phyloP scores from a whole-genome alignment of 2,797 vertebrate species.

The Rhinichthys osculus region DNA sequence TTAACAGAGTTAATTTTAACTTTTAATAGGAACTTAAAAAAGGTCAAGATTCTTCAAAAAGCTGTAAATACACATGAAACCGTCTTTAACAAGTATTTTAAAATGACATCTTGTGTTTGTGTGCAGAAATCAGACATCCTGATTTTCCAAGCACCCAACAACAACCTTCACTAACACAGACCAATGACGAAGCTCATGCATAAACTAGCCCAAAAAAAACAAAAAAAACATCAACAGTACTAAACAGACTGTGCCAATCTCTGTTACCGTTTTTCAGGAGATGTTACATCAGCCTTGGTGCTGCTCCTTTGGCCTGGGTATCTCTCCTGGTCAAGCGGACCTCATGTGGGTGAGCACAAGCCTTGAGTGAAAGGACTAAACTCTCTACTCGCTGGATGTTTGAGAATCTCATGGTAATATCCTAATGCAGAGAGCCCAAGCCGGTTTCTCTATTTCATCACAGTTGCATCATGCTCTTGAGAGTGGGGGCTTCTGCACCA shows the following conservation, averaged over 20 bases:
- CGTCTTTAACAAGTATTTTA: background rate
- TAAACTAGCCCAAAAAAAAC: slow-evolving; percentile 3
- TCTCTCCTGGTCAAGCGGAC: slow-evolving; percentile 49
- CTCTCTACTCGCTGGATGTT: slow-evolving; percentile 60
- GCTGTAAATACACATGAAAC: background rate
- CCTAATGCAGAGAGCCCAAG: slow-evolving; percentile 60
- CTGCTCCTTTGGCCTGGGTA: slow-evolving; percentile 47
- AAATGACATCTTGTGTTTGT: background rate
- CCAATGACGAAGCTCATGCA: slow-evolving; percentile 2
- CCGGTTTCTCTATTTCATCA: slow-evolving; percentile 65
- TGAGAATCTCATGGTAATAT: slow-evolving; percentile 61
- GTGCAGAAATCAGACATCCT: background rate
- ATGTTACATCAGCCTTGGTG: slow-evolving; percentile 56
- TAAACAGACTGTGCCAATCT: slow-evolving; percentile 9
- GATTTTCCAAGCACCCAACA: slow-evolving; percentile 9
- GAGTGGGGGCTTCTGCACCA: slow-evolving; percentile 66
- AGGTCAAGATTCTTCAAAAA: background rate
- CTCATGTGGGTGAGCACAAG: slow-evolving; percentile 54
- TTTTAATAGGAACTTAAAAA: slow-evolving; percentile 7
- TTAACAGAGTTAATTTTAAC: background rate
- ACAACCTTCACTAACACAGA: slow-evolving; percentile 35
- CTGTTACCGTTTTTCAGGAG: slow-evolving; percentile 56
- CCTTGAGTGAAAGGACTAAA: slow-evolving; percentile 55
- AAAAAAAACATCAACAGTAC: background rate
- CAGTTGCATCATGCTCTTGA: slow-evolving; percentile 67